Conservation (phyloP, 2,797 vertebrate species). For the Squalus acanthias region DNA sequence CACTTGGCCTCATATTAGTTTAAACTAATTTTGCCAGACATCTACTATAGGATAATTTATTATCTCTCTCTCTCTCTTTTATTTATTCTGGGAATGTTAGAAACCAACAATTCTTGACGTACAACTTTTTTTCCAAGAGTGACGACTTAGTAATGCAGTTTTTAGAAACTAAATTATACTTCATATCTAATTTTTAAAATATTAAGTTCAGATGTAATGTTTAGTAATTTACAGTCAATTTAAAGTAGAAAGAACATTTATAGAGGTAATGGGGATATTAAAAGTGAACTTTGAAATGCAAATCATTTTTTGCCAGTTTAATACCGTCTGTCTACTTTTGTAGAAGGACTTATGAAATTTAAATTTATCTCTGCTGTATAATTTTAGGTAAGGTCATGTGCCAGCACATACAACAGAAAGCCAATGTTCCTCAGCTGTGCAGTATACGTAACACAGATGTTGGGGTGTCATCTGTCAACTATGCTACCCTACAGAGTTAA, state of each 20-base stretch:
- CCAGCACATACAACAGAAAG: conserved; percentile 46
- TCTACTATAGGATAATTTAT: not conserved
- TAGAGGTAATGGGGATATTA: not conserved
- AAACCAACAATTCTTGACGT: not conserved
- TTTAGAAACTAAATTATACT: not conserved
- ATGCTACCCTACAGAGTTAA: conserved; percentile 85
- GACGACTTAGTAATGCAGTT: not conserved
- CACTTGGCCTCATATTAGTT: not conserved
- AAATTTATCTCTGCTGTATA: conserved; percentile 30
- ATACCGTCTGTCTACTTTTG: not conserved
- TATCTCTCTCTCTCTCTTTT: not conserved
- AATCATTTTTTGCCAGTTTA: not conserved
- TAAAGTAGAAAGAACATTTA: not conserved
- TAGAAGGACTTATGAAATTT: conserved; percentile 22
- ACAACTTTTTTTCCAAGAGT: not conserved
- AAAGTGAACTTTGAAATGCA: conserved; percentile 27
- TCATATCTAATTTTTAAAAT: not conserved
- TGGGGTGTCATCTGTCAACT: conserved; percentile 99
- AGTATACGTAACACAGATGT: conserved; percentile 99
- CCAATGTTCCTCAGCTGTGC: conserved; percentile 87
- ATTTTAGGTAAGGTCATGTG: conserved; percentile 36
- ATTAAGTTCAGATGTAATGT: not conserved
- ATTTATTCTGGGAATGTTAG: not conserved
- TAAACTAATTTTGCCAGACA: not conserved
- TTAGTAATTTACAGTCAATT: not conserved